Conservation (phyloP, 2,797 vertebrate species). For the Falco rusticolus region DNA sequence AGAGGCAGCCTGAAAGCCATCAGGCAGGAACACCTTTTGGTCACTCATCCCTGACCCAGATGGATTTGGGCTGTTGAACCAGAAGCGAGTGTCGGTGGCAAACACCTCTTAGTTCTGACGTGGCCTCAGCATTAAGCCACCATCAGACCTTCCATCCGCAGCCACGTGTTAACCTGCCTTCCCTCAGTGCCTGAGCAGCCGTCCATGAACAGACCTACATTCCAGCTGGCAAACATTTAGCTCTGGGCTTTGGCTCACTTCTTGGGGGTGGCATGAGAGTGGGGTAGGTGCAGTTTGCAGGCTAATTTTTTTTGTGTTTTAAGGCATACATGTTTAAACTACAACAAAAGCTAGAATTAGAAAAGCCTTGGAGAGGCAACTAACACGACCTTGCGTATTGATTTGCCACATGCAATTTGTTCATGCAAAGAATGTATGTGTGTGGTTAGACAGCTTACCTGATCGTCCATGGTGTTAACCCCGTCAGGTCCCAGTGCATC, state of each 20-base stretch:
- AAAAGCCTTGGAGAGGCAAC: not conserved
- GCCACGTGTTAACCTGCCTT: not conserved
- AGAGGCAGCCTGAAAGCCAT: not conserved
- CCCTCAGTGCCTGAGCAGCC: not conserved
- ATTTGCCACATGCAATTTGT: fast-evolving
- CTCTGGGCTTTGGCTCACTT: not conserved
- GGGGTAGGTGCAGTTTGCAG: not conserved
- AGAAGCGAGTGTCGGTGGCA: not conserved
- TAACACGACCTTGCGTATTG: fast-evolving
- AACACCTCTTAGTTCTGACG: not conserved
- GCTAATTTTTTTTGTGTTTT: not conserved
- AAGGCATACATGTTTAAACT: not conserved
- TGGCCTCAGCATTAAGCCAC: not conserved
- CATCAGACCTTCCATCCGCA: not conserved
- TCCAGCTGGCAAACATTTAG: not conserved
- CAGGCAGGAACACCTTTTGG: not conserved
- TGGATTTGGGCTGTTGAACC: not conserved
- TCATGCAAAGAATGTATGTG: not conserved
- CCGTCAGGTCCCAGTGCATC: conserved; percentile 90
- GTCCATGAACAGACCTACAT: not conserved
- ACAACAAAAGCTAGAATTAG: not conserved
- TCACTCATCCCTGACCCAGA: not conserved
- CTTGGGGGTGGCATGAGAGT: fast-evolving
- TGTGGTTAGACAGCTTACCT: conserved; percentile 76
- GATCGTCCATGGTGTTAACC: conserved; percentile 97